Conservation (phyloP, 2,888 invertebrate genomes). For the Capitulum mitella region DNA sequence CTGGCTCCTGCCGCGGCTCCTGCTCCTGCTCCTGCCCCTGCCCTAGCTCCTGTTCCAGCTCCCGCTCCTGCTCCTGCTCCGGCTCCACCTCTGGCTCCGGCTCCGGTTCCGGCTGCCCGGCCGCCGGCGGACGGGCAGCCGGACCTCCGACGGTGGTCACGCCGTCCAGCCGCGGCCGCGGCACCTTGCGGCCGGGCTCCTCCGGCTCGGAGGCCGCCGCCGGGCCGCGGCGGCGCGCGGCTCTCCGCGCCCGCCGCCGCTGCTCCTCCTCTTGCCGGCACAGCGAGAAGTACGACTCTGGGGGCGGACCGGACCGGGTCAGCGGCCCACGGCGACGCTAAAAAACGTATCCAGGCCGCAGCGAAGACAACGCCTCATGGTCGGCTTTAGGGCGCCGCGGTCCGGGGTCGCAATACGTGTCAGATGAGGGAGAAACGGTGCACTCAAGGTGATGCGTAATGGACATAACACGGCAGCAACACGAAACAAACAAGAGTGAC, state of each 20-base stretch:
- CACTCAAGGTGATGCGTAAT: too few species aligned
- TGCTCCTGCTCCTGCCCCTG: background rate
- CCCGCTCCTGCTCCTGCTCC: background rate
- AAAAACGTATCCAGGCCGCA: too few species aligned
- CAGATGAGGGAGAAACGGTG: too few species aligned
- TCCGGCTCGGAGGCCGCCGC: background rate
- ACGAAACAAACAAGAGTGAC: too few species aligned
- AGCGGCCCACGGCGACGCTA: too few species aligned
- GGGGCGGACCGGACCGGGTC: background rate
- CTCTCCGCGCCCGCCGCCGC: background rate
- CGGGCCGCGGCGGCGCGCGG: background rate
- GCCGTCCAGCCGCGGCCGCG: constrained; percentile 1
- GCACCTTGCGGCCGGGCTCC: constrained; percentile 6
- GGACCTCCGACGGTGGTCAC: too few species aligned
- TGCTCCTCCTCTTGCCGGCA: background rate
- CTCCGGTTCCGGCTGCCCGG: background rate
- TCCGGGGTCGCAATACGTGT: too few species aligned
- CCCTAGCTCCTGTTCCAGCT: background rate
- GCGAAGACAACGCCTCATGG: too few species aligned
- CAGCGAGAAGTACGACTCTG: constrained; percentile 13
- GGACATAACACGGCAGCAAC: too few species aligned
- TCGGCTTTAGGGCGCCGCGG: too few species aligned
- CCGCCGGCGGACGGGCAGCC: too few species aligned
- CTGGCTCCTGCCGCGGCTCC: background rate
- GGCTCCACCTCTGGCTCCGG: background rate